Base-by-base conservation (phyloP, 2,797 vertebrate genomes). In the Mionectes olivaceus region DNA sequence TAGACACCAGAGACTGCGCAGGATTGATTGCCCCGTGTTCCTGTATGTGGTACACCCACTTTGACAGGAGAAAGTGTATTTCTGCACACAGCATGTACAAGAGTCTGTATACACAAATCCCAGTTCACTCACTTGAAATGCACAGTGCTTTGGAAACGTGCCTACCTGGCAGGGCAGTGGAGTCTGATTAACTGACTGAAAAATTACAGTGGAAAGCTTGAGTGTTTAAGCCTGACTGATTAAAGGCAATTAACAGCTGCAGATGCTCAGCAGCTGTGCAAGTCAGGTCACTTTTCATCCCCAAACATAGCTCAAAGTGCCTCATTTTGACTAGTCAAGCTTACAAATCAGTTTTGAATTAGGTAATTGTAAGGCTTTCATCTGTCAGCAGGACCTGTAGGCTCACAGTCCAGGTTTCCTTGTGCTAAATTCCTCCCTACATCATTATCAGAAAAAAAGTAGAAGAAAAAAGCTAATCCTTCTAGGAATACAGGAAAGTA, bases 51-150 rank as follows among this genome's bases (percentile, higher is more conserved):
- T 23, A 9, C 23, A 30, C 7, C 18, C 53, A 32, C 28, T 55
- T 33, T 9, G 28, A 57, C 19, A 75, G 35, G 14, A 57, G 41
- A 46, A 64, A 77, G 24, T 27, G 2, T 8, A 35, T 47, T 79
- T 79, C 27, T 59, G 55, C 35, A 56, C 0, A 0, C 6, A 76
- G 19, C 0, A 0, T 0, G 3, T 41, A 69, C 37, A 37, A 7
- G 67, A 80, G 6, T 5, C 39, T 68, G 30, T 11, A 22, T 8
- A 59, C 5, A 32, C 30, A 90, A 90, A 91, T 59, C 28, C 30
- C 67, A 52, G 33, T 69, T 55, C 39, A 13, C 39, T 59, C 61
- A 47, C n/a, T 69, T 33, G n/a, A 50, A 88, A 65, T 1, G 3
- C 3, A 2, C 57, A 41, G 41, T 57, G 63, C 57, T 94, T 88